A percentile compares a stretch with the other conserved stretches of the same genome.
These are phyloP conservation scores for Syrista parreyssii DNA, from an alignment of 2,888 invertebrate species.

Conservation along the genomic window DNA sequence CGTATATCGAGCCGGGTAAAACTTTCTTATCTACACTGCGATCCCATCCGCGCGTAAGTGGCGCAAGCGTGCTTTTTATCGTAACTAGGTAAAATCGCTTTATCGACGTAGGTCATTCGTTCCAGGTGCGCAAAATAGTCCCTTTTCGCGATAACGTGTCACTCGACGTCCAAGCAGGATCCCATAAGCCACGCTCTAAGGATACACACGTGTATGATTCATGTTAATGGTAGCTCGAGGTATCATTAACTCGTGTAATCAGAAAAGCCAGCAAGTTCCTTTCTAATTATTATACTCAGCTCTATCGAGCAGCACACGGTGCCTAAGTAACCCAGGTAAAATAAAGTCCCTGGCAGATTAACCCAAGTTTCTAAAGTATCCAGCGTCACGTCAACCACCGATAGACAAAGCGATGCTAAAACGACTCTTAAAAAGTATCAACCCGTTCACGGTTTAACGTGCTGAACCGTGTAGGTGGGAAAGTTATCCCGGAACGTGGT, in stretches of 20 bases:
- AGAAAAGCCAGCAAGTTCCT: slow-evolving; percentile 37
- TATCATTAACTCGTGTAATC: slow-evolving; percentile 43
- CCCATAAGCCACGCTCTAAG: background rate
- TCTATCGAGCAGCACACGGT: background rate
- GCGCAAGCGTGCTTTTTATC: background rate
- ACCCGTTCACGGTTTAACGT: background rate
- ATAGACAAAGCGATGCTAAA: background rate
- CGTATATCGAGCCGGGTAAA: background rate
- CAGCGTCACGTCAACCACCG: background rate
- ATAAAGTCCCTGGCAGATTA: background rate
- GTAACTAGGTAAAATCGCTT: background rate
- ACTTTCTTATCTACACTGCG: background rate
- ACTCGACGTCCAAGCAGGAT: background rate
- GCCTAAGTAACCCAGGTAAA: background rate
- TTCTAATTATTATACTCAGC: slow-evolving; percentile 33
- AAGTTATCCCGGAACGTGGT: background rate
- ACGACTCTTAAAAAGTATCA: background rate
- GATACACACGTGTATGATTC: slow-evolving; percentile 37
- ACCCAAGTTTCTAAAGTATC: background rate
- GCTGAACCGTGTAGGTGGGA: background rate
- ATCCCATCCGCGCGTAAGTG: background rate
- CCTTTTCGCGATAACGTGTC: background rate
- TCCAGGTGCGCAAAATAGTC: background rate
- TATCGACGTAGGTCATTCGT: background rate
- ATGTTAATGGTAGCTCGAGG: slow-evolving; percentile 37